Conservation (phyloP, 2,113 vertebrate species). For the Rhinogobius similis region DNA sequence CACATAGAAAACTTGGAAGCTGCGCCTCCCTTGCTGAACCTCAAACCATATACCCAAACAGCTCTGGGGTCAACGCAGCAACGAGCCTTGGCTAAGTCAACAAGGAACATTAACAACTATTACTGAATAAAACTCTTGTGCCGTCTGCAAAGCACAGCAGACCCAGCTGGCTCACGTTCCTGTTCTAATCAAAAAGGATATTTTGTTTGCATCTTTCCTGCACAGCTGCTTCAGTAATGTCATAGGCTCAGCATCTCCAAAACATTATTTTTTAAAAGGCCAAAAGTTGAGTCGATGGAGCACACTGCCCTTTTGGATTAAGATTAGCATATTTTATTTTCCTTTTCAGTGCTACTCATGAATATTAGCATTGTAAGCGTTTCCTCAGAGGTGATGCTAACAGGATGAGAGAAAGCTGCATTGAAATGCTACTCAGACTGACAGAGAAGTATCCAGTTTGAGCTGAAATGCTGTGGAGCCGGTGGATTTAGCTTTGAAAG, state of each 20-base stretch:
- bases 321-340: conserved; percentile 23
- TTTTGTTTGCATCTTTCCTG: conserved; percentile 54
- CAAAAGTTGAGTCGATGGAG: conserved; percentile 34
- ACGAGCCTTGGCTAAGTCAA: conserved; percentile 71
- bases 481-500: conserved; percentile 12
- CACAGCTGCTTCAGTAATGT: conserved; percentile 47
- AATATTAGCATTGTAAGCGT: conserved; percentile 25
- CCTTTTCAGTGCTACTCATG: conserved; percentile 31
- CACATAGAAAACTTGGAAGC: conserved; percentile 49
- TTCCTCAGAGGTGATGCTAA: neutral
- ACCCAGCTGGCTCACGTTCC: conserved; percentile 59
- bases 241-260: conserved; percentile 36
- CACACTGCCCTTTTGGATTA: conserved; percentile 31
- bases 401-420: neutral
- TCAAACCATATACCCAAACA: conserved; percentile 74
- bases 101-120: conserved; percentile 72
- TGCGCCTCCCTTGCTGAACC: conserved; percentile 57
- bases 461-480: neutral
- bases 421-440: neutral
- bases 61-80: conserved; percentile 71
- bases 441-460: neutral
- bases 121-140: conserved; percentile 81
- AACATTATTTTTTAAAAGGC: conserved; percentile 26
- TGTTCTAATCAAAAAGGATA: conserved; percentile 66
- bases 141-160: conserved; percentile 50